Evolutionary conservation across 2,888 invertebrate species (phyloP).

Genomic region (Papilio gigon): DNA sequence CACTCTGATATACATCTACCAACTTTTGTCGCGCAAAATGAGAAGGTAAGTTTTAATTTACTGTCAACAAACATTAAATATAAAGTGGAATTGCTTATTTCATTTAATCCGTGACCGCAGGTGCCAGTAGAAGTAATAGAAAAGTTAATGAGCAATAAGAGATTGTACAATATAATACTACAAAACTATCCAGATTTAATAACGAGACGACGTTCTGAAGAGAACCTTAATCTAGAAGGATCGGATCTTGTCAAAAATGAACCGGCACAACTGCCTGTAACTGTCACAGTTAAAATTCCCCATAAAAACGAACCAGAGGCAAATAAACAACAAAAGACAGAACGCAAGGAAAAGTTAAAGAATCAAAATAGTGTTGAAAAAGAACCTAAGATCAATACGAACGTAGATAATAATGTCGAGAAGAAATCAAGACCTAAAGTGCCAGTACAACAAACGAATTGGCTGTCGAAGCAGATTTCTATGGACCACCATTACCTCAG

Average conservation of each 20-base stretch:
- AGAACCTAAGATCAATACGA: slow-evolving; percentile 40
- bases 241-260: slow-evolving; percentile 44
- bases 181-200: slow-evolving; percentile 87
- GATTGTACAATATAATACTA: slow-evolving; percentile 85
- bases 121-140: slow-evolving; percentile 88
- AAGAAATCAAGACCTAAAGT: slow-evolving; percentile 43
- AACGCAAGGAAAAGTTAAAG: slow-evolving; percentile 41
- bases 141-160: slow-evolving; percentile 84
- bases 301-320: slow-evolving; percentile 35
- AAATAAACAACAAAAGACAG: slow-evolving; percentile 40
- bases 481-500: slow-evolving; percentile 86
- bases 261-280: slow-evolving; percentile 47
- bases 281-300: slow-evolving; percentile 50
- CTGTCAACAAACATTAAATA: background rate
- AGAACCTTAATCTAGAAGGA: slow-evolving; percentile 70
- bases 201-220: slow-evolving; percentile 83
- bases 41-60: slow-evolving; percentile 76
- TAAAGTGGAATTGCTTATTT: background rate
- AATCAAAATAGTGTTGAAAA: slow-evolving; percentile 40
- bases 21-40: slow-evolving; percentile 87
- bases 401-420: slow-evolving; percentile 46
- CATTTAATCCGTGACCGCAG: slow-evolving; percentile 61
- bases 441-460: slow-evolving; percentile 47
- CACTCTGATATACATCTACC: slow-evolving; percentile 89
- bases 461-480: slow-evolving; percentile 78